phyloP scores from a whole-genome alignment of 2,113 vertebrate species.

The Nothoprocta pentlandii region DNA sequence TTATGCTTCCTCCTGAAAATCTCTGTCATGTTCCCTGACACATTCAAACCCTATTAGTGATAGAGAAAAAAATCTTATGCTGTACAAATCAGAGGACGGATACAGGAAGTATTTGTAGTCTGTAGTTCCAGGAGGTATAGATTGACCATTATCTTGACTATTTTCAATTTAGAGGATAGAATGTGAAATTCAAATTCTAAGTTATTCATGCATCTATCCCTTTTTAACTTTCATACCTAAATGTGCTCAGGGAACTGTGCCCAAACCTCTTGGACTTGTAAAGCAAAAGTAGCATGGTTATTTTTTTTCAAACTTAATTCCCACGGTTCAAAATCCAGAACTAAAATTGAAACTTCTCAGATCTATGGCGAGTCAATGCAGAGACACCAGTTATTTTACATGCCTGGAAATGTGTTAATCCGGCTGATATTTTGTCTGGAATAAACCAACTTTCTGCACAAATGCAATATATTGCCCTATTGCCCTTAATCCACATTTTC shows the following conservation, averaged over 20 bases:
- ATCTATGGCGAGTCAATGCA: not conserved
- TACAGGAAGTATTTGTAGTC: not conserved
- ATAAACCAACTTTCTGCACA: not conserved
- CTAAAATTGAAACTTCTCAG: not conserved
- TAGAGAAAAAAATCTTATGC: not conserved
- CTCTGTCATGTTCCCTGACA: not conserved
- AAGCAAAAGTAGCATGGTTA: accelerated
- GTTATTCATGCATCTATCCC: not conserved
- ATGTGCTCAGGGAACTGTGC: not conserved
- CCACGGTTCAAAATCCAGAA: not conserved
- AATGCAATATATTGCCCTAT: not conserved
- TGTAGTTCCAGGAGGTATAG: not conserved
- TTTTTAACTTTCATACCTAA: not conserved
- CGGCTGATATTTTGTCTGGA: not conserved
- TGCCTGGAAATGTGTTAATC: not conserved
- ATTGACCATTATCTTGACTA: not conserved
- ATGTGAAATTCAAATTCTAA: not conserved
- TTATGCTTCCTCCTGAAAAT: not conserved
- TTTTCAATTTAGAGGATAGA: not conserved
- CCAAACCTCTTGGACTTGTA: not conserved
- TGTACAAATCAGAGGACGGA: not conserved
- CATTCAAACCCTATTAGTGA: not conserved
- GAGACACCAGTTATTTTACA: not conserved
- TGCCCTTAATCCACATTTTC: not conserved
- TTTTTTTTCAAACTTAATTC: not conserved